Percentiles rank a stretch among this genome's conserved stretches.
Evolutionary conservation across 2,113 vertebrate species (phyloP).

Genomic region (Gobius niger): DNA sequence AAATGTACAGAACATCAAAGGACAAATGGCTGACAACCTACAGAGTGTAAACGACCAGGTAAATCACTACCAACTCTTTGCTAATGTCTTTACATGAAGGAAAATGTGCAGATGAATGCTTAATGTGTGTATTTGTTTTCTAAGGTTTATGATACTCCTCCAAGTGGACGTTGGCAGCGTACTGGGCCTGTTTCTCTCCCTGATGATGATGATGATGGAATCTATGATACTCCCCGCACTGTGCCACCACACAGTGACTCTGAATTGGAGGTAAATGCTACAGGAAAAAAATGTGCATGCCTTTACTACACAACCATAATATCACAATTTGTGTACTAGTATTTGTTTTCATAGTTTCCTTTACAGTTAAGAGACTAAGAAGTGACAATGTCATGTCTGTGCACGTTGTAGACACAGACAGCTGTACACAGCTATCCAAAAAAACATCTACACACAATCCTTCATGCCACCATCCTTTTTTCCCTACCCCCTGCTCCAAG

Average conservation of each 20-base stretch:
- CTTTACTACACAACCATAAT: too few relatives aligned
- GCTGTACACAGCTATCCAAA: constrained; percentile 39
- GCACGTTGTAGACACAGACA: constrained; percentile 31
- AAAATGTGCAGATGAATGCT: neutral
- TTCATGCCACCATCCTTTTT: constrained; percentile 49
- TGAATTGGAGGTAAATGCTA: constrained; percentile 67
- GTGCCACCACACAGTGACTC: constrained; percentile 62
- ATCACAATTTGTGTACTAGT: neutral
- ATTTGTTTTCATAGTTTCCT: neutral
- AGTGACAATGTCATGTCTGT: constrained; percentile 30
- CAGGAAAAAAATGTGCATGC: neutral
- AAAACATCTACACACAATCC: constrained; percentile 23
- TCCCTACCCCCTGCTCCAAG: constrained; percentile 48
- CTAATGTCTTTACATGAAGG: neutral
- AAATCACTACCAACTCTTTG: neutral
- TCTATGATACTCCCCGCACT: constrained; percentile 79
- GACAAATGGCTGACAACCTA: constrained; percentile 42
- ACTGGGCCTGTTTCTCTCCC: constrained; percentile 41
- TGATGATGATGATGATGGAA: constrained; percentile 60
- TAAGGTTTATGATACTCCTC: constrained; percentile 81
- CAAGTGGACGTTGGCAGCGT: constrained; percentile 75
- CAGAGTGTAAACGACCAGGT: constrained; percentile 65
- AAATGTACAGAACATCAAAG: constrained; percentile 47
- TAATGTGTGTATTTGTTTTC: neutral
- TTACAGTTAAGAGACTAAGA: neutral